Evolutionary conservation across 2,797 vertebrate species (phyloP).

Genomic region (Hippopotamyrus pictus): DNA sequence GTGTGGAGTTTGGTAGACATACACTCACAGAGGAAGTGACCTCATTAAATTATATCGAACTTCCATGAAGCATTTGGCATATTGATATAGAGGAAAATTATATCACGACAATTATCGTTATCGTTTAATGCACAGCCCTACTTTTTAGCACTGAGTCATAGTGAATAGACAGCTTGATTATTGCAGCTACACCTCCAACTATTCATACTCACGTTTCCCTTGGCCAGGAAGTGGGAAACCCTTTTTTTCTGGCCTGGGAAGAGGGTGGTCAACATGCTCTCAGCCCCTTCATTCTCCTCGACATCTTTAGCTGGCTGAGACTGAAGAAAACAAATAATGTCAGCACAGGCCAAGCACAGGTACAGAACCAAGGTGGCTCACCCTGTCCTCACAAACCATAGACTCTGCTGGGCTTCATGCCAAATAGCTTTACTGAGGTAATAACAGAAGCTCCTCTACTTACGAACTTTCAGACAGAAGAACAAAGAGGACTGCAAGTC

Average conservation of each 20-base stretch:
- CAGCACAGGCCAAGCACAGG: not conserved
- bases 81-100: not conserved
- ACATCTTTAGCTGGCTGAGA: conserved; percentile 66
- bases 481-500: not conserved
- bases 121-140: not conserved
- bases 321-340: not conserved
- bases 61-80: not conserved
- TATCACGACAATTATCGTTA: not conserved
- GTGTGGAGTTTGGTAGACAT: not conserved
- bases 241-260: conserved; percentile 90
- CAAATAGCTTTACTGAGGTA: not conserved
- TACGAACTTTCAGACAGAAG: not conserved
- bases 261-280: conserved; percentile 72
- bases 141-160: not conserved
- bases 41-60: not conserved
- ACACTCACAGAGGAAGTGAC: not conserved
- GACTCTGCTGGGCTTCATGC: not conserved
- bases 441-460: not conserved
- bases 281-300: conserved; percentile 60
- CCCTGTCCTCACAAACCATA: not conserved
- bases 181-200: not conserved
- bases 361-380: not conserved
- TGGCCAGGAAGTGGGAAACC: conserved; percentile 82
- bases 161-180: conserved; percentile 3
- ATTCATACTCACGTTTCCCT: conserved; percentile 71